Evolutionary conservation across 2,113 vertebrate genomes (phyloP).

Genomic region (Mobula hypostoma): DNA sequence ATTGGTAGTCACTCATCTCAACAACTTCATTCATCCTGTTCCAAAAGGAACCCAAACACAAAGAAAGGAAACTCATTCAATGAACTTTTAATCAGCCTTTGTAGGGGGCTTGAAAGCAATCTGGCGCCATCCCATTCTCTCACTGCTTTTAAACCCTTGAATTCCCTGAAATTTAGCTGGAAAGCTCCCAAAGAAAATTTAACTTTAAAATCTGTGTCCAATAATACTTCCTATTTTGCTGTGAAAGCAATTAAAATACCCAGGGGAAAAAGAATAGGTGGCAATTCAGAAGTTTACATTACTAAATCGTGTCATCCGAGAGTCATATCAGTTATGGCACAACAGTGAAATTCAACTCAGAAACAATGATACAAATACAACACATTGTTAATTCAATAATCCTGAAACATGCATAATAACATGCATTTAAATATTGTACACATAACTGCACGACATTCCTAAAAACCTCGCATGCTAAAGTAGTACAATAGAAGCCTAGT

Average conservation of each 20-base stretch:
- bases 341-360: neutral
- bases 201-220: constrained; percentile 24
- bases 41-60: constrained; percentile 29
- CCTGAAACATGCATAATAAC: neutral
- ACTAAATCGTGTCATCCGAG: neutral
- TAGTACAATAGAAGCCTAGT: neutral
- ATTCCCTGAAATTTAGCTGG: neutral
- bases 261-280: constrained; percentile 16
- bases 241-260: constrained; percentile 19
- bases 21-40: constrained; percentile 30
- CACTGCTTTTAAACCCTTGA: neutral
- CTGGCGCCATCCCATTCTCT: neutral
- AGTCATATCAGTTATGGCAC: neutral
- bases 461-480: neutral
- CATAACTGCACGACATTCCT: neutral
- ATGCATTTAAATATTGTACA: neutral
- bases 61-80: constrained; percentile 37
- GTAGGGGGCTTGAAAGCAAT: constrained; percentile 25
- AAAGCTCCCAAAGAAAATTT: constrained; percentile 20
- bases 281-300: constrained; percentile 14
- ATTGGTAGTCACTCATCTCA: neutral
- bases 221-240: constrained; percentile 31
- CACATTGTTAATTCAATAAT: neutral
- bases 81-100: constrained; percentile 36
- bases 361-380: neutral